Evolutionary conservation across 1,140 invertebrate species (phyloP), one percentile per base, ranked within the genome.

Genomic region (Drosophila lini): DNA sequence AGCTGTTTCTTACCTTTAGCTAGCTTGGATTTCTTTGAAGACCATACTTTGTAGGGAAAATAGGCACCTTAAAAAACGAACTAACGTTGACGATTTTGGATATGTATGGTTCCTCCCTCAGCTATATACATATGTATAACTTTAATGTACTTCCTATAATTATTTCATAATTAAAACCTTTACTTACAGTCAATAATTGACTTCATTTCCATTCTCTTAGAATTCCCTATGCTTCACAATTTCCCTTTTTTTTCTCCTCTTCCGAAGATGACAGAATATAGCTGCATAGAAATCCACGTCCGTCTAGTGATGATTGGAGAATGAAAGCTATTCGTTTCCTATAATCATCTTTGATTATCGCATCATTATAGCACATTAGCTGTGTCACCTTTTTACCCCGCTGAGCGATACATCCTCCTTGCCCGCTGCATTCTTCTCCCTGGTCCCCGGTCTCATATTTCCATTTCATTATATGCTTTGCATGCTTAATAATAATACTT

Each of bases 401-500:
- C 38, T 55, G 3, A 56, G 25, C n/a, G 19, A 31, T 60, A 70
- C 64, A 48, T 47, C 28, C 19, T 45, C 25, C 61, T 31, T 56
- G 65, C 34, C 41, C 48, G 44, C 67, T 58, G 36, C 28, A 47
- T 62, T 45, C 78, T 68, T 78, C 47, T 81, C 38, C 44, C 82
- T 73, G 74, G 50, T 58, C 60, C 67, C 52, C 55, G 81, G 84
- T 76, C 76, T 89, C 85, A 81, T 84, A 89, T 89, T 89, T 89
- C 84, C 81, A 81, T 70, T 89, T 90, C 84, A 84, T 89, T 88
- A 89, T 88, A 89, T 88, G 84, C 83, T 88, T 85, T 89, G 83
- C 83, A 88, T 88, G 83, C 83, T 88, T 88, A 88, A 88, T 88
- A 85, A 86, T 80, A 89, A 88, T 89, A 88, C 83, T 88, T 88